Percentiles rank a stretch among this genome's conserved stretches.
phyloP scores from a whole-genome alignment of 1,140 invertebrate genomes.

The Drepana arcuata region DNA sequence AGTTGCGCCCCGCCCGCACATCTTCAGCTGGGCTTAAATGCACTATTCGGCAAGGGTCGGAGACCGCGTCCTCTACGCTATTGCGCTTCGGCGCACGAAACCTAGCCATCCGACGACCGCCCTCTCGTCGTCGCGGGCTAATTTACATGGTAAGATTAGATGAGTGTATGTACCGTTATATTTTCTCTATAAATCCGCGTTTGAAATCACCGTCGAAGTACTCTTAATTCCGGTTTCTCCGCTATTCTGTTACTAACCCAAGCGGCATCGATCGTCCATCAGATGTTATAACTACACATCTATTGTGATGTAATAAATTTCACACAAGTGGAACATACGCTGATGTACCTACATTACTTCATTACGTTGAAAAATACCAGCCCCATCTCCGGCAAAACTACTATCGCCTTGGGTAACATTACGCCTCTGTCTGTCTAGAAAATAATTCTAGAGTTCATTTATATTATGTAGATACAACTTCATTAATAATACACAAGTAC shows the following conservation, averaged over 20 bases:
- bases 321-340: no score
- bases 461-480: no score
- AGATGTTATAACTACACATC: constrained; percentile 23
- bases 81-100: background rate
- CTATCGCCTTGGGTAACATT: no score
- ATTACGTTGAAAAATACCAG: no score
- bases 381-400: no score
- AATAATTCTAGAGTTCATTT: no score
- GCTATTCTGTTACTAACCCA: constrained; percentile 48
- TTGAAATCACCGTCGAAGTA: no score
- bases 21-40: constrained; percentile 41
- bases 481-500: no score
- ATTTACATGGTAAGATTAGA: constrained; percentile 28
- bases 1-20: constrained; percentile 33
- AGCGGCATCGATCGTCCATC: constrained; percentile 21
- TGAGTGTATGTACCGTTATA: constrained; percentile 19
- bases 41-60: constrained; percentile 32
- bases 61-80: constrained; percentile 19
- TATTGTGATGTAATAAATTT: constrained; percentile 37
- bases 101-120: background rate
- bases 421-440: no score
- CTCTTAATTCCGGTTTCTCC: constrained; percentile 39
- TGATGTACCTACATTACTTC: no score
- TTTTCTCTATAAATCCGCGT: constrained; percentile 17
- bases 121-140: constrained; percentile 15